phyloP scores from a whole-genome alignment of 2,113 vertebrate species.

The Procavia capensis region DNA sequence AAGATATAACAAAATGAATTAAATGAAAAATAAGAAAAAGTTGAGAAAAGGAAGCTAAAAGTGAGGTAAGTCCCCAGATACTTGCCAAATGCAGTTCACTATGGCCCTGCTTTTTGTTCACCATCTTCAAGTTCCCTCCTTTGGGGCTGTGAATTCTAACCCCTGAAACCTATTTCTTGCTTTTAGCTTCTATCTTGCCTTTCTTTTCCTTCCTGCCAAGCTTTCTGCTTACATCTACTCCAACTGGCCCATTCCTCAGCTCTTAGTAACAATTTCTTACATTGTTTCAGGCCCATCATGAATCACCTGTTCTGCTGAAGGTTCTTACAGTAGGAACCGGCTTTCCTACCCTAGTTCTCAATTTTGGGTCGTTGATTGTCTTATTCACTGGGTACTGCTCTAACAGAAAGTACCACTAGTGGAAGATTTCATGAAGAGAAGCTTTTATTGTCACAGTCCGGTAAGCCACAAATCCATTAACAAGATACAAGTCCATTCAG shows the following conservation, averaged over 20 bases:
- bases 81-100: neutral
- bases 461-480: too few relatives aligned
- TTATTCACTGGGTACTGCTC: too few relatives aligned
- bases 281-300: neutral
- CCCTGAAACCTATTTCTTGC: neutral
- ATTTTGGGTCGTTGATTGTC: too few relatives aligned
- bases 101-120: neutral
- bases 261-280: neutral
- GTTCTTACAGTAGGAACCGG: neutral
- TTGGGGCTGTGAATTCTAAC: neutral
- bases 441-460: too few relatives aligned
- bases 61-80: neutral
- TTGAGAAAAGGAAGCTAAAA: constrained; percentile 5
- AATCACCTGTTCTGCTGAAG: neutral
- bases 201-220: neutral
- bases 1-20: constrained; percentile 21
- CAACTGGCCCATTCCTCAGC: neutral
- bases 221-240: neutral
- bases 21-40: constrained; percentile 1
- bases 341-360: neutral
- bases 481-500: too few relatives aligned
- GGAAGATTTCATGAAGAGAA: too few relatives aligned
- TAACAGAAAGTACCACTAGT: too few relatives aligned
- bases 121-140: neutral
- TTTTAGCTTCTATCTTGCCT: neutral